phyloP scores from a whole-genome alignment of 2,888 invertebrate genomes.

The Hypolimnas misippus region DNA sequence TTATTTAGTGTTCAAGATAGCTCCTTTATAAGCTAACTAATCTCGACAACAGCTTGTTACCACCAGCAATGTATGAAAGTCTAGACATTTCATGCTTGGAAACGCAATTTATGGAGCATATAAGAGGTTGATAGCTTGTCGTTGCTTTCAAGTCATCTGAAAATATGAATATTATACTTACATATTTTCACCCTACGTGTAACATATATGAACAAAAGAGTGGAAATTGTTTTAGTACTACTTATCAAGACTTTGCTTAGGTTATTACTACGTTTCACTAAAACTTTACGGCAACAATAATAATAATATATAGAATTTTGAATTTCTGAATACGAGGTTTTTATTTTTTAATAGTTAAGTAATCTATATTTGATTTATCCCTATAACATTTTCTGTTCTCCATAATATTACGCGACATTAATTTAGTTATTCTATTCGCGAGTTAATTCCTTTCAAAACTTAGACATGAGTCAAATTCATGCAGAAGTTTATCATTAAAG shows the following conservation, averaged over 20 bases:
- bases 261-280: neutral
- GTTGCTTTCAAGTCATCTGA: conserved; percentile 2
- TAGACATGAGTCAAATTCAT: neutral
- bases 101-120: conserved; percentile 15
- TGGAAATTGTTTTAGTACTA: neutral
- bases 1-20: conserved; percentile 50
- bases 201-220: neutral
- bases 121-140: neutral
- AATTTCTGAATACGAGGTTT: no score
- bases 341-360: no score
- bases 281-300: no score
- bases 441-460: neutral
- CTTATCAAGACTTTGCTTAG: neutral
- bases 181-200: conserved; percentile 1
- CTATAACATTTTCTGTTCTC: no score
- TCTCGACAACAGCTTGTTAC: conserved; percentile 26
- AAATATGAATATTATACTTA: conserved; percentile 13
- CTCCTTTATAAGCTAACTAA: conserved; percentile 48
- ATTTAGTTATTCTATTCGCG: no score
- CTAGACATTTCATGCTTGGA: conserved; percentile 22
- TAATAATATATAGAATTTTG: no score
- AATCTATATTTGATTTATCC: no score
- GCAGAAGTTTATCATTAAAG: neutral
- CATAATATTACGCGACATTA: no score
- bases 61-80: conserved; percentile 19